Evolutionary conservation across 2,113 vertebrate genomes (phyloP).

Genomic region (Mesoclemmys tuberculata): DNA sequence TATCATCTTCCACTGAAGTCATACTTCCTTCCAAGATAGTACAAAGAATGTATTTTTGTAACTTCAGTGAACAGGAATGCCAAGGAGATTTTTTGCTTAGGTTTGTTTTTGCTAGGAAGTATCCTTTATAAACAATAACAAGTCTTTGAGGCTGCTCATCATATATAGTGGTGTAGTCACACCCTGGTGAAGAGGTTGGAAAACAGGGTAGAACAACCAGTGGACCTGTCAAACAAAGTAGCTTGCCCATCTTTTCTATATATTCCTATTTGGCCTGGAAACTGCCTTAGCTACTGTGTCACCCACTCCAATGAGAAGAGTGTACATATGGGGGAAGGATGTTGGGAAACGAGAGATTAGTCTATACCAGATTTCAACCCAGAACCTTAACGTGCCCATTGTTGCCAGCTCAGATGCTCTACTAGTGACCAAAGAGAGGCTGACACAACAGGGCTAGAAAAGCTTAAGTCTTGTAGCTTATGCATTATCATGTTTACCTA

Average conservation of each 20-base stretch:
- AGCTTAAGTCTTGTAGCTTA: not conserved
- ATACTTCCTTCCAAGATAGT: not conserved
- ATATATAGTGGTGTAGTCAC: not conserved
- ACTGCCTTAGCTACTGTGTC: rapidly evolving
- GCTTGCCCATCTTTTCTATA: not conserved
- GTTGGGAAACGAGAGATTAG: not conserved
- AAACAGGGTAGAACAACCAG: not conserved
- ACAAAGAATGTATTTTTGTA: not conserved
- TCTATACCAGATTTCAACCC: not conserved
- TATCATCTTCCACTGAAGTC: not conserved
- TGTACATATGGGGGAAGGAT: not conserved
- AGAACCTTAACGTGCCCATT: not conserved
- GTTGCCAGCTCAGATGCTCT: not conserved
- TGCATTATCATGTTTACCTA: not conserved
- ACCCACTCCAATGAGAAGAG: not conserved
- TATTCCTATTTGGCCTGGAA: not conserved
- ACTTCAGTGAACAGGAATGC: not conserved
- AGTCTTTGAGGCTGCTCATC: not conserved
- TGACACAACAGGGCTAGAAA: not conserved
- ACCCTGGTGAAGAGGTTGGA: not conserved
- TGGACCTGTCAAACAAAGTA: not conserved
- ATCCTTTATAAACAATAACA: not conserved
- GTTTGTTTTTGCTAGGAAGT: not conserved
- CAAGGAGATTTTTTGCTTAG: not conserved
- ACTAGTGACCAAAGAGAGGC: not conserved